phyloP scores from a whole-genome alignment of 2,888 invertebrate species.

The Monochamus alternatus region DNA sequence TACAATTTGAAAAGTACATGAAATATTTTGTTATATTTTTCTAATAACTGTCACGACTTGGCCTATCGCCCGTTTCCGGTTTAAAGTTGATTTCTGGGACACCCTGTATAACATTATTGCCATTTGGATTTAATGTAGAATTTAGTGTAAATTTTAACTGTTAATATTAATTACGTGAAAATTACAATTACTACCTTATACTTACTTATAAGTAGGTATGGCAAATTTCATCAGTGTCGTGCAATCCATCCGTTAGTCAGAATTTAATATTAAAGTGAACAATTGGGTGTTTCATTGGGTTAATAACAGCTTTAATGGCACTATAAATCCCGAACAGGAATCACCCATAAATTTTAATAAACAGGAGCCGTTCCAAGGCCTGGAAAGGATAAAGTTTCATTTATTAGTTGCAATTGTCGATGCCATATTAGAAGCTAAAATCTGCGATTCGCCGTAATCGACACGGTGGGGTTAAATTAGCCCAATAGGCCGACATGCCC shows the following conservation, averaged over 20 bases:
- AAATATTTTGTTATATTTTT: too few relatives aligned
- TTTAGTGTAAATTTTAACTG: too few relatives aligned
- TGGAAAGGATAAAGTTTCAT: constrained; percentile 19
- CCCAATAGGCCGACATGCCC: constrained; percentile 8
- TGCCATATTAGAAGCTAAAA: constrained; percentile 8
- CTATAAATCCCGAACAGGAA: constrained; percentile 12
- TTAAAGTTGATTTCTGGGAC: too few relatives aligned
- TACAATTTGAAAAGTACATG: too few relatives aligned
- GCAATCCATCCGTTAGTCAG: too few relatives aligned
- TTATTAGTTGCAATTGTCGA: constrained; percentile 14
- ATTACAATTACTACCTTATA: too few relatives aligned
- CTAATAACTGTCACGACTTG: too few relatives aligned
- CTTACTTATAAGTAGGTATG: not conserved
- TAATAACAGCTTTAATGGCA: not conserved
- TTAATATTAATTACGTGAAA: too few relatives aligned
- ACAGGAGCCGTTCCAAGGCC: constrained; percentile 1
- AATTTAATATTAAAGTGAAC: not conserved
- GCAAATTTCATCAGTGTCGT: too few relatives aligned
- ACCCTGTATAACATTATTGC: too few relatives aligned
- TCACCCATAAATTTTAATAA: constrained; percentile 32
- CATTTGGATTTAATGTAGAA: too few relatives aligned
- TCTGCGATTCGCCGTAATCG: constrained; percentile 17
- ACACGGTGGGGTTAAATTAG: constrained; percentile 16
- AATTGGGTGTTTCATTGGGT: not conserved
- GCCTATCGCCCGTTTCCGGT: too few relatives aligned